A percentile compares a stretch with the other conserved stretches of the same genome.
These are phyloP conservation scores for Probosciger aterrimus DNA, from an alignment of 2,113 vertebrate genomes.

Conservation along the genomic window DNA sequence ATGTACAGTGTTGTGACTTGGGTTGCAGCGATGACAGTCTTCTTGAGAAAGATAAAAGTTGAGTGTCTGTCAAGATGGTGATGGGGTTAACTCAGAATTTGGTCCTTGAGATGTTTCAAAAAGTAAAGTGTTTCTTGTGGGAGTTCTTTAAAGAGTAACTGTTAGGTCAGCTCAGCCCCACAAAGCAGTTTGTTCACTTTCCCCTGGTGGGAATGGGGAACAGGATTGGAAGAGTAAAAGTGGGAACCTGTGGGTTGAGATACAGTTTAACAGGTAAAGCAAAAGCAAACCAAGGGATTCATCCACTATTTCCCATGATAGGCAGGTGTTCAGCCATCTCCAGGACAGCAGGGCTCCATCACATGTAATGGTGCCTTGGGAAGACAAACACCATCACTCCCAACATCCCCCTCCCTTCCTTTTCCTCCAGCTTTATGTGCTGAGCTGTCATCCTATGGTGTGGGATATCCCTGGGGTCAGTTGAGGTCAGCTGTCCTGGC, in stretches of 20 bases:
- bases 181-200: not conserved
- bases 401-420: not conserved
- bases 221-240: rapidly evolving
- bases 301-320: not conserved
- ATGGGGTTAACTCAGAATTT: not conserved
- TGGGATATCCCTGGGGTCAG: not conserved
- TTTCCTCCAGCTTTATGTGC: not conserved
- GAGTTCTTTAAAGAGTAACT: not conserved
- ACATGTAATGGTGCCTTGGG: rapidly evolving
- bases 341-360: not conserved
- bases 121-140: not conserved
- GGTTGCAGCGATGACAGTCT: not conserved
- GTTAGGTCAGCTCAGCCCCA: rapidly evolving
- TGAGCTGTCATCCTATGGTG: not conserved
- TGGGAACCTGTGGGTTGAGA: not conserved
- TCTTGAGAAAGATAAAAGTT: not conserved
- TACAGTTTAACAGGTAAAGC: not conserved
- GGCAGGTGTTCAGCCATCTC: not conserved
- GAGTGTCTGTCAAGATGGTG: not conserved
- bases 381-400: not conserved
- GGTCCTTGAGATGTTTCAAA: not conserved
- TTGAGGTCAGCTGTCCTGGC: not conserved
- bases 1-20: not conserved
- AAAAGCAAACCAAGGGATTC: not conserved
- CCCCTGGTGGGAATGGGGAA: not conserved